Base-by-base conservation (phyloP, 2,797 vertebrate species). In the Gallinago solitaria region DNA sequence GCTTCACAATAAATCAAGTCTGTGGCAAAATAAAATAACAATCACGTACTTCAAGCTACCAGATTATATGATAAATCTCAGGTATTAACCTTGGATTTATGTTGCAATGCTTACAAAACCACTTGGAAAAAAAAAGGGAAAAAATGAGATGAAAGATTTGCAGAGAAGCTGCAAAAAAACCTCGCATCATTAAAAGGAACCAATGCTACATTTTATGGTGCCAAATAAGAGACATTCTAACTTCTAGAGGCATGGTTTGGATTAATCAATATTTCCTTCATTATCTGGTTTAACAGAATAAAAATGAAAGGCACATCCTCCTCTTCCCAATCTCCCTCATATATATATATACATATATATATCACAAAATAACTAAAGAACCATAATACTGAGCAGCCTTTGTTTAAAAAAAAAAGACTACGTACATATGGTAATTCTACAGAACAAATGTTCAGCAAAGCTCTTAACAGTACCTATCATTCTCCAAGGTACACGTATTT, bases 51-150 rank as follows among this genome's bases (percentile, higher is more conserved):
- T 96, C 94, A 93, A 82, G 90, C 88, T 81, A 95, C 18, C 30
- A 95, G 94, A 96, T 93, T 87, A 81, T 76, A 89, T 28, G 82
- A 92, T 88, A 96, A 96, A 95, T 87, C 61, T 93, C 84, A 61
- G 63, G 78, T 92, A 93, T 96, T 96, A 96, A 91, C 80, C 83
- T 69, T 87, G 77, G 79, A 96, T 95, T 97, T 95, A 79, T 69
- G 53, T 33, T 84, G 57, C 41, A 90, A 83, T 48, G 74, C n/a
- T 89, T 83, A 87, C 24, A 95, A 90, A 92, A 89, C 50, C 45
- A 74, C 77, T 93, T 64, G 33, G 18, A 43, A 37, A 48, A 54
- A 53, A 81, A 89, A 73, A 67, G 23, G 7, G 51, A 16, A 90
- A 90, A 94, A 90, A 51, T 0, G 0, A 74, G 35, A 74, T 32